phyloP scores from a whole-genome alignment of 2,113 vertebrate species.

The Nothoprocta pentlandii region DNA sequence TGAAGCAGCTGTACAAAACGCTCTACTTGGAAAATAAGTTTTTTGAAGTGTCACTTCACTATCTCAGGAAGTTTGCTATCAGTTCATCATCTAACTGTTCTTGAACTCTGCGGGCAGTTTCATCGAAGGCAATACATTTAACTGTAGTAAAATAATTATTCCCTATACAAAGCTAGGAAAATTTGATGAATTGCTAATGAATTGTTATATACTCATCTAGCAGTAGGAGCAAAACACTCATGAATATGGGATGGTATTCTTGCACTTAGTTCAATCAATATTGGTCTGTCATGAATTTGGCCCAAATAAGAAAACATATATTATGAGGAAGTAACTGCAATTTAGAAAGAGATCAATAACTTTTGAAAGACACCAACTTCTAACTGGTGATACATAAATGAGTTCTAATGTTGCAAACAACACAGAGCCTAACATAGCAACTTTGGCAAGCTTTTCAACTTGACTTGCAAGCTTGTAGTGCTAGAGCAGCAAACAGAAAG shows the following conservation, averaged over 20 bases:
- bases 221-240: fast-evolving
- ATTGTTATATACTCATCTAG: not conserved
- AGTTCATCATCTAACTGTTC: not conserved
- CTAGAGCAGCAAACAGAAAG: not conserved
- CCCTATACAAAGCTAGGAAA: not conserved
- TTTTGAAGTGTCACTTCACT: not conserved
- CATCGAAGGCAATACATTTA: not conserved
- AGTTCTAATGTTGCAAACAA: not conserved
- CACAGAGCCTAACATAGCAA: not conserved
- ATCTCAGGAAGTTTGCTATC: not conserved
- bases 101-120: not conserved
- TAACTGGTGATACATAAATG: not conserved
- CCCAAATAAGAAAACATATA: not conserved
- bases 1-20: not conserved
- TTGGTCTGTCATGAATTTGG: not conserved
- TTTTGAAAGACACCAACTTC: not conserved
- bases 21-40: not conserved
- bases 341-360: not conserved
- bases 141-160: not conserved
- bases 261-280: not conserved
- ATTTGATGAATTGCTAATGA: not conserved
- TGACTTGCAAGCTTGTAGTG: not conserved
- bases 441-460: not conserved
- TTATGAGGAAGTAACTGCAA: not conserved
- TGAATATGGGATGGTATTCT: not conserved